These are phyloP conservation scores for Anaspis maculata DNA, from an alignment of 2,888 invertebrate species.

Conservation along the genomic window DNA sequence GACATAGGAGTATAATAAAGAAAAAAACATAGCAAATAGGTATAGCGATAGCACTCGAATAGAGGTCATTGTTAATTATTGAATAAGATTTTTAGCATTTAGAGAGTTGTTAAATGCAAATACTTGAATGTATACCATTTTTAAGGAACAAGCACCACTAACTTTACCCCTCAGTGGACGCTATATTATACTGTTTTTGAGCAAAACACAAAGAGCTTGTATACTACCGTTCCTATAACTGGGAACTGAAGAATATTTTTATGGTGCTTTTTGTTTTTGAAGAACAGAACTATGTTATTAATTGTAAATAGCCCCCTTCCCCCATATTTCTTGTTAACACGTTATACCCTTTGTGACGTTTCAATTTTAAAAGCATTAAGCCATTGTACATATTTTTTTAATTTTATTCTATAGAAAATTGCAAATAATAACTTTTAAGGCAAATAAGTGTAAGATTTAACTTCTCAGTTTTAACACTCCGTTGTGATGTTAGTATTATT, in stretches of 20 bases:
- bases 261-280: slow-evolving; percentile 27
- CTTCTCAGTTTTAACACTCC: slow-evolving; percentile 2
- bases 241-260: slow-evolving; percentile 12
- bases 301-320: slow-evolving; percentile 25
- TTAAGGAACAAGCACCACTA: neutral
- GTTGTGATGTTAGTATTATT: slow-evolving; percentile 28
- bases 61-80: slow-evolving; percentile 42
- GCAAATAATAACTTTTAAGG: slow-evolving; percentile 23
- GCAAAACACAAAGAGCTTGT: slow-evolving; percentile 17
- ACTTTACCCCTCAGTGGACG: too few relatives aligned
- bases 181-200: too few relatives aligned
- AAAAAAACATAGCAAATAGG: slow-evolving; percentile 20
- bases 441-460: slow-evolving; percentile 10
- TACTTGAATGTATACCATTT: slow-evolving; percentile 29
- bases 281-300: slow-evolving; percentile 25
- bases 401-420: slow-evolving; percentile 15
- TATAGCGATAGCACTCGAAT: slow-evolving; percentile 27
- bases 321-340: slow-evolving; percentile 24
- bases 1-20: slow-evolving; percentile 20
- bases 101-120: slow-evolving; percentile 30
- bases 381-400: slow-evolving; percentile 25
- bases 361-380: slow-evolving; percentile 15
- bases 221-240: slow-evolving; percentile 14
- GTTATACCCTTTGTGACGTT: slow-evolving; percentile 20
- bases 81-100: slow-evolving; percentile 29